Base-by-base conservation (phyloP, 2,113 vertebrate genomes). In the Archocentrus centrarchus region DNA sequence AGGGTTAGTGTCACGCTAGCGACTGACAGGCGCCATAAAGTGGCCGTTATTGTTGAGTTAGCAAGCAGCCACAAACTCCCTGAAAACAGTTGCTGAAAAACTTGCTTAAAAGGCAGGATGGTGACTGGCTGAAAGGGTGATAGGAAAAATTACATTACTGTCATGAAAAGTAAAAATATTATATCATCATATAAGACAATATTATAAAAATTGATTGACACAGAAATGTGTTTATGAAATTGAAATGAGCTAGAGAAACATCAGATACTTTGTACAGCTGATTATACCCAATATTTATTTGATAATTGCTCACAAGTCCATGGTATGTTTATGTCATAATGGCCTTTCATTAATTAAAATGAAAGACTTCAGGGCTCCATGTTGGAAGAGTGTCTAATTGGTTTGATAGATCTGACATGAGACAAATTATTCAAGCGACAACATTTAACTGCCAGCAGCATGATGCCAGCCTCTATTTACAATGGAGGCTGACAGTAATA, bases 391-490 rank as follows among this genome's bases (percentile, higher is more conserved):
- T 22, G 55, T 59, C 39, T 68, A 59, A 64, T 79, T 64, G 77
- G 32, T 79, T 57, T 66, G 47, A 64, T 58, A 37, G 27, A 22
- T 61, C 75, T 58, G 78, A 58, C 60, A 6, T 79, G 17, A 63
- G 17, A 58, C 50, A 66, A 66, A 80, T 53, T 13, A 68, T 68
- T 37, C 37, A 68, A 66, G 61, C 66, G 78, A 80, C 78, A 80
- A 14, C 3, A 17, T 68, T 58, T 66, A 20, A 59, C 62, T 70
- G 78, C 15, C 35, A 58, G 62, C 50, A 58, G 41, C 15, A 18
- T 27, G 68, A 20, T 27, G 6, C 59, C 27, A 62, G 15, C 44
- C 27, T n/a, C 76, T 62, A 41, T 22, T 37, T 62, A 61, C 41
- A 78, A 22, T 62, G 75, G 55, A 41, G 57, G 55, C 17, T 76